Conservation (phyloP, 2,113 vertebrate genomes). For the Isichthys henryi region DNA sequence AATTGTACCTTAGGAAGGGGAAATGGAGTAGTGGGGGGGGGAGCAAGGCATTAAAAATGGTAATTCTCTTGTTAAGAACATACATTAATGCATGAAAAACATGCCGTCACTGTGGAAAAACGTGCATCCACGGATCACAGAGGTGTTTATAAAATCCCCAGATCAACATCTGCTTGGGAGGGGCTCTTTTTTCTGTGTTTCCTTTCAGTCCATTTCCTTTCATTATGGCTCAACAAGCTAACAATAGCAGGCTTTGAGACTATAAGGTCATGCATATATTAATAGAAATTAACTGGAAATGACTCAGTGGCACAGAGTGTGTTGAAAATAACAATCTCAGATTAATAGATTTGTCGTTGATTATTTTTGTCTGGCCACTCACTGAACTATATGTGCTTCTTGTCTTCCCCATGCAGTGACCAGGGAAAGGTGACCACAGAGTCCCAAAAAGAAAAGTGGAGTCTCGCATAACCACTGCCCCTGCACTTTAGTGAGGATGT, state of each 20-base stretch:
- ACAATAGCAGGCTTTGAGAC: not conserved
- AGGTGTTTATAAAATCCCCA: not conserved
- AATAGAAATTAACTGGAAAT: not conserved
- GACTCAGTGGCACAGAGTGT: not conserved
- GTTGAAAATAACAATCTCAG: not conserved
- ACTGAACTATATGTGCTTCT: not conserved
- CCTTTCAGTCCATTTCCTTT: not conserved
- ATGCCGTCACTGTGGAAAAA: not conserved
- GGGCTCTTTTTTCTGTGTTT: not conserved
- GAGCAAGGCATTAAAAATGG: not conserved
- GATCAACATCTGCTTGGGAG: not conserved
- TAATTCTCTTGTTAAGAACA: not conserved
- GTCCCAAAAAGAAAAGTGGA: constrained; percentile 15
- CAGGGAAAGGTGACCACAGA: constrained; percentile 31
- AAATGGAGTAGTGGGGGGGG: not conserved
- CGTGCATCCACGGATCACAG: not conserved
- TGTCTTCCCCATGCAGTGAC: constrained; percentile 25
- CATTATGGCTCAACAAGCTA: not conserved
- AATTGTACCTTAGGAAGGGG: not conserved
- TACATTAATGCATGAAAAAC: not conserved
- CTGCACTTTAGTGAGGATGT: constrained; percentile 19
- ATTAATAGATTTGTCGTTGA: not conserved
- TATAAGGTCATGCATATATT: not conserved
- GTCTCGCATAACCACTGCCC: not conserved
- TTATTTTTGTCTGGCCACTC: not conserved